A percentile compares a stretch with the other conserved stretches of the same genome.
Evolutionary conservation across 2,113 vertebrate species (phyloP).

Genomic region (Diadophis punctatus): DNA sequence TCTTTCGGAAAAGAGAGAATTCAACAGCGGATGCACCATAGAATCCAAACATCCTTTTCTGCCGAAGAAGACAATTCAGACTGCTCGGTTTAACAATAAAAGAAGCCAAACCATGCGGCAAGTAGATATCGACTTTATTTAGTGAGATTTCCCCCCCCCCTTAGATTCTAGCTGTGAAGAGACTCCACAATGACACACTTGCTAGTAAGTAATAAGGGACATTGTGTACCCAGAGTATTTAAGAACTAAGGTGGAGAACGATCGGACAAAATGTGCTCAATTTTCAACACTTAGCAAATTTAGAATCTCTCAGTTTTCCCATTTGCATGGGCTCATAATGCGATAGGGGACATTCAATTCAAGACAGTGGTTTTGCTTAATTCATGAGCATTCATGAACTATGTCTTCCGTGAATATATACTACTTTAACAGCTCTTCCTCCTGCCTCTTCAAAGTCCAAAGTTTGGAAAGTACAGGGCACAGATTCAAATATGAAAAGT

Average conservation of each 20-base stretch:
- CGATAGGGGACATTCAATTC: background rate
- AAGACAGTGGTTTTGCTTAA: background rate
- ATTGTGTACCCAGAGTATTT: background rate
- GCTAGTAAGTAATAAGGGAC: background rate
- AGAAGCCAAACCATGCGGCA: background rate
- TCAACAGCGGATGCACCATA: conserved; percentile 39
- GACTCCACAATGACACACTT: background rate
- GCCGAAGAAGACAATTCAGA: conserved; percentile 10
- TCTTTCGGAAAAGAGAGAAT: conserved; percentile 37
- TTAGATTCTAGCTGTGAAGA: background rate
- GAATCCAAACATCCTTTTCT: conserved; percentile 39
- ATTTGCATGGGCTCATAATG: background rate
- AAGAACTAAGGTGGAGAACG: background rate
- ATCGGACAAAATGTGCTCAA: background rate
- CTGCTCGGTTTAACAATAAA: background rate
- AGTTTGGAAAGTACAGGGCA: background rate
- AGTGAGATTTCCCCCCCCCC: background rate
- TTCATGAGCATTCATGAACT: background rate
- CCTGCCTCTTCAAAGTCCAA: background rate
- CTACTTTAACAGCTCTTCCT: background rate
- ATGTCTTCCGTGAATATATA: background rate
- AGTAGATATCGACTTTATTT: background rate
- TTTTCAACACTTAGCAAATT: background rate
- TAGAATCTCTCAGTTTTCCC: background rate
- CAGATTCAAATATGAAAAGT: background rate